A percentile compares a stretch with the other conserved stretches of the same genome.
phyloP scores from a whole-genome alignment of 2,113 vertebrate species.

The Paralichthys olivaceus region DNA sequence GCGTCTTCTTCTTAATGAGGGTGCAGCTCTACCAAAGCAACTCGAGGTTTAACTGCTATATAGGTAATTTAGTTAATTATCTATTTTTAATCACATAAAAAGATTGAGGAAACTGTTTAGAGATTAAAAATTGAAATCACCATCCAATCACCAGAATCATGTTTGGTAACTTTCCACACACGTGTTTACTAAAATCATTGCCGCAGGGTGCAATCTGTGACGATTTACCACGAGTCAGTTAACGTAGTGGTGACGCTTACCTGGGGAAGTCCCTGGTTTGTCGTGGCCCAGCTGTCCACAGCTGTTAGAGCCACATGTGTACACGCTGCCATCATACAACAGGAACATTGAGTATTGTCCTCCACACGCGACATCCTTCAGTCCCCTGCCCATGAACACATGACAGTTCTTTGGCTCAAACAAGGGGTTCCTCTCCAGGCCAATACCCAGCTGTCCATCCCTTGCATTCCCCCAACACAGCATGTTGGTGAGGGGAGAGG shows the following conservation, averaged over 20 bases:
- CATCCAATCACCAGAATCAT: no score
- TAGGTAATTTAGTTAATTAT: no score
- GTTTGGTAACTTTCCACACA: conserved; percentile 20
- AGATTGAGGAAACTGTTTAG: no score
- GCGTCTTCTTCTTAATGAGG: no score
- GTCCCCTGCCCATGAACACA: conserved; percentile 84
- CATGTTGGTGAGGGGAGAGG: conserved; percentile 80
- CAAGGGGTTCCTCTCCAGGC: conserved; percentile 81
- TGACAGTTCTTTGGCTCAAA: conserved; percentile 86
- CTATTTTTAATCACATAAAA: no score
- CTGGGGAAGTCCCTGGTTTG: conserved; percentile 87
- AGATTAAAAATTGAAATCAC: no score
- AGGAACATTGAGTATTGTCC: conserved; percentile 92
- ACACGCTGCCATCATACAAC: conserved; percentile 92
- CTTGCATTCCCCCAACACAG: conserved; percentile 95
- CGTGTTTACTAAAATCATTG: background rate
- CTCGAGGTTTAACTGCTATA: background rate
- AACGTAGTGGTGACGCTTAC: conserved; percentile 68
- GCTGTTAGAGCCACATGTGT: conserved; percentile 93
- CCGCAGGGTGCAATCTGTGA: background rate
- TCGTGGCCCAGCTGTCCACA: conserved; percentile 94
- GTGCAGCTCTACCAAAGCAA: background rate
- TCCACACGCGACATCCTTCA: conserved; percentile 92
- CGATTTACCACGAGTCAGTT: background rate
- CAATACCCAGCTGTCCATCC: conserved; percentile 90